A percentile compares a stretch with the other conserved stretches of the same genome.
Conservation (phyloP, 2,113 vertebrate genomes). For the Notiomystis cincta region DNA sequence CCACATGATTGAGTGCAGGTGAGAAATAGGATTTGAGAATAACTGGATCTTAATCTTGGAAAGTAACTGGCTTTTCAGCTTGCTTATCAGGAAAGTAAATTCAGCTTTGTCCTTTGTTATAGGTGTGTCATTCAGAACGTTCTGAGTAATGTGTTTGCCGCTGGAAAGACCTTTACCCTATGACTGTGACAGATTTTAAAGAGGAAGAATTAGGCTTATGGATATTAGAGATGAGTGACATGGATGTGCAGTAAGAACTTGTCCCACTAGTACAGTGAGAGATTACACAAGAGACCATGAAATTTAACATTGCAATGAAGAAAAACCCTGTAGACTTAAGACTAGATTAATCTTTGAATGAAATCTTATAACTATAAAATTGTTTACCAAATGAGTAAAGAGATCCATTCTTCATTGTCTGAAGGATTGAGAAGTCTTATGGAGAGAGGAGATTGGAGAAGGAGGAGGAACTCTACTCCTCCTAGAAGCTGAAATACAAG, state of each 20-base stretch:
- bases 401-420: neutral
- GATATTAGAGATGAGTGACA: neutral
- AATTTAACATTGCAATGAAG: neutral
- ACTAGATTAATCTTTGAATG: neutral
- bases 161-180: slow-evolving; percentile 23
- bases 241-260: neutral
- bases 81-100: slow-evolving; percentile 24
- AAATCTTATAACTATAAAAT: neutral
- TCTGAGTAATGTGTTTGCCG: slow-evolving; percentile 17
- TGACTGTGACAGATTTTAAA: neutral
- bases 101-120: slow-evolving; percentile 5
- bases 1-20: neutral
- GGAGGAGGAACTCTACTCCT: neutral
- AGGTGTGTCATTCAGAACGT: neutral
- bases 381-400: neutral
- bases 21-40: neutral
- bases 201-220: neutral
- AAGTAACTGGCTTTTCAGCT: neutral
- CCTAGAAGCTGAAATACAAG: neutral
- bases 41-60: neutral
- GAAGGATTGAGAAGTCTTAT: neutral
- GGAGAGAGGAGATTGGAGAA: neutral
- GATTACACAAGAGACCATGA: neutral
- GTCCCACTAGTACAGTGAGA: neutral
- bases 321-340: neutral